These are phyloP conservation scores for Diadegma fenestrale DNA, from an alignment of 2,888 invertebrate genomes.

Conservation along the genomic window DNA sequence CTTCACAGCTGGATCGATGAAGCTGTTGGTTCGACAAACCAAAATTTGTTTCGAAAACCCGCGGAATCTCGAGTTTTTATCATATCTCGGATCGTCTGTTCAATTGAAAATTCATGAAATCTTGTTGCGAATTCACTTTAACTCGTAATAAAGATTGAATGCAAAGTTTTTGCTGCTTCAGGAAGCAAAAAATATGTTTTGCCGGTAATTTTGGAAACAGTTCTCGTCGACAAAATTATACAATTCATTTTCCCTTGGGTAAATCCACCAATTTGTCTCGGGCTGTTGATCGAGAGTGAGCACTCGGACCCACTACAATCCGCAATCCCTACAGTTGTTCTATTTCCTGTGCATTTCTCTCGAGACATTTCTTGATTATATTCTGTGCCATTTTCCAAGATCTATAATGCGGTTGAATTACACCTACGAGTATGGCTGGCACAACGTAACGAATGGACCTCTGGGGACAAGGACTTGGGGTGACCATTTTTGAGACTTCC, in stretches of 20 bases:
- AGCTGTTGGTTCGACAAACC: neutral
- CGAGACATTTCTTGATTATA: constrained; percentile 4
- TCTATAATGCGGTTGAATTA: neutral
- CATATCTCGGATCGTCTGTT: too few relatives aligned
- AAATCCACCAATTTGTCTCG: constrained; percentile 15
- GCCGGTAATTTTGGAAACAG: neutral
- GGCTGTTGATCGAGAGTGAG: constrained; percentile 9
- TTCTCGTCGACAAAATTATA: neutral
- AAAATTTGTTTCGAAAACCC: neutral
- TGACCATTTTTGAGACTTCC: constrained; percentile 3
- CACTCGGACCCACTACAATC: neutral
- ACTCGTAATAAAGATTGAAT: neutral
- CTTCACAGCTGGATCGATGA: neutral
- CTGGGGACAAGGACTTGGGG: neutral
- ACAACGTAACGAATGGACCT: constrained; percentile 17
- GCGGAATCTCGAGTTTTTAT: neutral
- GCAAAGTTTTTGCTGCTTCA: neutral
- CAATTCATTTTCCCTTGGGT: neutral
- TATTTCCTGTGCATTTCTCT: constrained; percentile 5
- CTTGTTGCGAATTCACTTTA: neutral
- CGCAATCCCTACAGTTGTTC: constrained; percentile 9
- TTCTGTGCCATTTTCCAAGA: constrained; percentile 35
- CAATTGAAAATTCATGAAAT: neutral
- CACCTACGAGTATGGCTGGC: constrained; percentile 19
- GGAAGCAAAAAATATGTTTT: neutral